Percentiles rank a stretch among this genome's conserved stretches.
These are phyloP conservation scores for Malacosoma neustria DNA, from an alignment of 2,888 invertebrate species.

Conservation along the genomic window DNA sequence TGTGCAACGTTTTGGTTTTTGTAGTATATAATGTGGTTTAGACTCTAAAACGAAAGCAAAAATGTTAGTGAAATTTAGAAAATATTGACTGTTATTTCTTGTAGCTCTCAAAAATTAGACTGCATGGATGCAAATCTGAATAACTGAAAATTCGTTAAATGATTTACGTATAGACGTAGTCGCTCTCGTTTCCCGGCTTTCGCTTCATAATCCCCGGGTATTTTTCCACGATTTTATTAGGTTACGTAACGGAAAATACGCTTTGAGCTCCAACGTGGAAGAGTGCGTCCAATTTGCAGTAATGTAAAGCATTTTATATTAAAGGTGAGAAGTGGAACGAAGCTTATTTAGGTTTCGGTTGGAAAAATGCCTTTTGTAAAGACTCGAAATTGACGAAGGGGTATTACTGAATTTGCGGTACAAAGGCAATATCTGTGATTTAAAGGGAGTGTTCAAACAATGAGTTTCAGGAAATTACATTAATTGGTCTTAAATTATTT, in stretches of 20 bases:
- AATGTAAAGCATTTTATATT: slow-evolving; percentile 37
- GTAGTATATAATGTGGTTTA: no score
- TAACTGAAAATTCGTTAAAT: no score
- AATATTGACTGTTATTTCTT: no score
- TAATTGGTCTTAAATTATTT: background rate
- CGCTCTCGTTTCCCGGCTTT: slow-evolving; percentile 20
- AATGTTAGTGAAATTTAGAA: no score
- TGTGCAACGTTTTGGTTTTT: no score
- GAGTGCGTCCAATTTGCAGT: slow-evolving; percentile 45
- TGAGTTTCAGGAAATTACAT: slow-evolving; percentile 1
- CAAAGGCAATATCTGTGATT: slow-evolving; percentile 7
- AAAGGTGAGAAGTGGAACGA: slow-evolving; percentile 25
- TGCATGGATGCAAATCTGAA: no score
- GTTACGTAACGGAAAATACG: slow-evolving; percentile 23
- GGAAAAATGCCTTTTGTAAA: slow-evolving; percentile 21
- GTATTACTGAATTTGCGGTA: slow-evolving; percentile 11
- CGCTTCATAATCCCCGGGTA: slow-evolving; percentile 22
- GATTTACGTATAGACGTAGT: slow-evolving; percentile 12
- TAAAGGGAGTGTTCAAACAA: slow-evolving; percentile 2
- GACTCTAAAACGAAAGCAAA: no score
- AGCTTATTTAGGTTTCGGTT: slow-evolving; percentile 21
- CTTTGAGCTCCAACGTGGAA: slow-evolving; percentile 28
- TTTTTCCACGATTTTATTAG: slow-evolving; percentile 38
- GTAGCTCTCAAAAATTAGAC: no score
- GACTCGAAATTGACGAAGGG: slow-evolving; percentile 4